A percentile compares a stretch with the other conserved stretches of the same genome.
phyloP scores from a whole-genome alignment of 2,797 vertebrate species.

The Sebastes cheni region DNA sequence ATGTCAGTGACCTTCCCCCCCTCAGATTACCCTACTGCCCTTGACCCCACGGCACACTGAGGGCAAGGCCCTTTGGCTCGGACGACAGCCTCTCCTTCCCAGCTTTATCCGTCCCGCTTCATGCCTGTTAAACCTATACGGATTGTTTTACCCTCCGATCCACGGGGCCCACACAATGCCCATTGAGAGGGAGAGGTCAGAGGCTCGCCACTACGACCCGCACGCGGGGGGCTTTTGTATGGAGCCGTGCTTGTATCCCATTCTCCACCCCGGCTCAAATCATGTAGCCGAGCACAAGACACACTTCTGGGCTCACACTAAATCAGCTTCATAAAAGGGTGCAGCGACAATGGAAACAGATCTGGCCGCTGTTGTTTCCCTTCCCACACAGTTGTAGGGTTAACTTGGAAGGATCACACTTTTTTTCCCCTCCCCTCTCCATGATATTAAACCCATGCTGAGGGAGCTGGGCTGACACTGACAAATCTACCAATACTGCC shows the following conservation, averaged over 20 bases:
- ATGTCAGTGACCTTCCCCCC: slow-evolving; percentile 40
- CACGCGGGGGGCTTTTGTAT: slow-evolving; percentile 52
- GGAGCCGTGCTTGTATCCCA: slow-evolving; percentile 58
- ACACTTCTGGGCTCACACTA: slow-evolving; percentile 63
- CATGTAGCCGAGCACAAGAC: slow-evolving; percentile 50
- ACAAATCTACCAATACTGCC: slow-evolving; percentile 51
- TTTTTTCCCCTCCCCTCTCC: background rate
- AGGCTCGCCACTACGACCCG: slow-evolving; percentile 57
- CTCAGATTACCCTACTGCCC: slow-evolving; percentile 44
- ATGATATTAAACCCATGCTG: slow-evolving; percentile 43
- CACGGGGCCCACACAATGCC: slow-evolving; percentile 64
- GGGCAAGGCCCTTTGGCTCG: slow-evolving; percentile 46
- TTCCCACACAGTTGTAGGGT: slow-evolving; percentile 26
- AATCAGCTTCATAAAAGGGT: slow-evolving; percentile 62
- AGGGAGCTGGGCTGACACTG: slow-evolving; percentile 38
- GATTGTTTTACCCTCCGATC: slow-evolving; percentile 67
- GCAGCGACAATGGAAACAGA: slow-evolving; percentile 37
- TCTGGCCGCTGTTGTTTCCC: slow-evolving; percentile 32
- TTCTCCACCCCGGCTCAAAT: slow-evolving; percentile 65
- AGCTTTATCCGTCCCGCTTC: slow-evolving; percentile 61
- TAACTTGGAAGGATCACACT: slow-evolving; percentile 18
- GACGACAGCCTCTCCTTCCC: slow-evolving; percentile 42
- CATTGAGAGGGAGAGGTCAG: slow-evolving; percentile 71
- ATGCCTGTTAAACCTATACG: slow-evolving; percentile 73
- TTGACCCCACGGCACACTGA: slow-evolving; percentile 50